Evolutionary conservation across 2,797 vertebrate species (phyloP).

Genomic region (Semotilus atromaculatus): DNA sequence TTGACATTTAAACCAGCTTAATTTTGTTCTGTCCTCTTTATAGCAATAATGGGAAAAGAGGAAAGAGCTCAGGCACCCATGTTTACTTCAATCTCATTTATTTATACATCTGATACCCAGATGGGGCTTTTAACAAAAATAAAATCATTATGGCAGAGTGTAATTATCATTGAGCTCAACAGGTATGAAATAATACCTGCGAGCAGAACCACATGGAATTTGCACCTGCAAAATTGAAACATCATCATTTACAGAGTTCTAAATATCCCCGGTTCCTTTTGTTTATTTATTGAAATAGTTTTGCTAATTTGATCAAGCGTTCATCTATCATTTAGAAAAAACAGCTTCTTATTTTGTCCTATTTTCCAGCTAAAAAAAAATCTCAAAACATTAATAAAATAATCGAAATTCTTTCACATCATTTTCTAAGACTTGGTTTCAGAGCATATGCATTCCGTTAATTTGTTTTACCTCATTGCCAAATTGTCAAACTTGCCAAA

Average conservation of each 20-base stretch:
- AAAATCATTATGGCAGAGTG: not conserved
- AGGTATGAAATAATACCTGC: constrained; percentile 23
- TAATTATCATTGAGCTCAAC: constrained; percentile 29
- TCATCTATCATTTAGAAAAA: not conserved
- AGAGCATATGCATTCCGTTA: not conserved
- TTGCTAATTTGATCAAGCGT: not conserved
- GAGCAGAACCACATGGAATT: not conserved
- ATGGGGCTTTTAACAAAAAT: constrained; percentile 25
- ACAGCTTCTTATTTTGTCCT: not conserved
- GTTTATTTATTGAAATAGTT: not conserved
- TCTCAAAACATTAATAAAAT: not conserved
- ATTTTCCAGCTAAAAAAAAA: not conserved
- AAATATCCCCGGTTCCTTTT: not conserved
- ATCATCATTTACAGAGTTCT: not conserved
- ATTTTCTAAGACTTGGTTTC: not conserved
- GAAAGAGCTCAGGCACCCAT: not conserved
- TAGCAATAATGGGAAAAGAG: not conserved
- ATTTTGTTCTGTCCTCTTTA: not conserved
- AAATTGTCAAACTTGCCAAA: not conserved
- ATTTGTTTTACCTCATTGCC: not conserved
- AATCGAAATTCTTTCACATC: not conserved
- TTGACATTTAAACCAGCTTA: constrained; percentile 13
- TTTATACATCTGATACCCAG: constrained; percentile 23
- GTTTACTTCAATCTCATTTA: constrained; percentile 12
- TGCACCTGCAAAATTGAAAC: constrained; percentile 7